Conservation (phyloP, 2,113 vertebrate species). For the Heterochromis multidens region DNA sequence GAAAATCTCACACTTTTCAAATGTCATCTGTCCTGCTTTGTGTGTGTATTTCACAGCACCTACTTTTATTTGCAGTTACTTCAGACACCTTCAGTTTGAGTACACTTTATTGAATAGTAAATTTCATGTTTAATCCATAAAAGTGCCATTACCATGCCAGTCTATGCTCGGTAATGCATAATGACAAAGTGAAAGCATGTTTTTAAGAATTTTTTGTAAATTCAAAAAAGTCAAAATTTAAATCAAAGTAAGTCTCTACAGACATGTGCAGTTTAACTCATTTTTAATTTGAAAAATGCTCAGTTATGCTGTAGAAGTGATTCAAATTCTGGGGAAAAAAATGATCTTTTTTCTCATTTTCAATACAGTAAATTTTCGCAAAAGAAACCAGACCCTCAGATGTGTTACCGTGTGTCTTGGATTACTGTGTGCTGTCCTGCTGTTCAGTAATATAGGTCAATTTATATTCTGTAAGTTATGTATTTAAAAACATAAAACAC, state of each 20-base stretch:
- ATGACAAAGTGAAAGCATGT: neutral
- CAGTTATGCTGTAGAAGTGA: too few species aligned
- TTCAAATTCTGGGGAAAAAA: neutral
- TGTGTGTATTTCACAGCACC: neutral
- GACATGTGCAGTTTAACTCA: too few species aligned
- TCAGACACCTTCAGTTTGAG: rapidly evolving
- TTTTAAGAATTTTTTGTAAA: neutral
- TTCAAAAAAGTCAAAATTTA: neutral
- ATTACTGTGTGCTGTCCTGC: conserved; percentile 15
- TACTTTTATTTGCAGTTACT: neutral
- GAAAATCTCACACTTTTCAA: neutral
- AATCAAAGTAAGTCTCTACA: neutral
- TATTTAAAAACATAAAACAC: neutral
- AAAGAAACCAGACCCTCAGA: neutral
- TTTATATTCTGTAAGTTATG: conserved; percentile 33
- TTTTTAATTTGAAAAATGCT: too few species aligned
- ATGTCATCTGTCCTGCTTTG: neutral
- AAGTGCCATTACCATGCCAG: neutral
- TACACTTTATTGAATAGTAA: neutral
- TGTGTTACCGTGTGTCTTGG: neutral
- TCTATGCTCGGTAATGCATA: neutral
- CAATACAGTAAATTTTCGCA: neutral
- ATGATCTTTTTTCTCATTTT: neutral
- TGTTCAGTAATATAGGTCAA: conserved; percentile 37
- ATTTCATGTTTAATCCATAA: neutral